phyloP scores from a whole-genome alignment of 1,140 invertebrate genomes.

The Heliconius himera region DNA sequence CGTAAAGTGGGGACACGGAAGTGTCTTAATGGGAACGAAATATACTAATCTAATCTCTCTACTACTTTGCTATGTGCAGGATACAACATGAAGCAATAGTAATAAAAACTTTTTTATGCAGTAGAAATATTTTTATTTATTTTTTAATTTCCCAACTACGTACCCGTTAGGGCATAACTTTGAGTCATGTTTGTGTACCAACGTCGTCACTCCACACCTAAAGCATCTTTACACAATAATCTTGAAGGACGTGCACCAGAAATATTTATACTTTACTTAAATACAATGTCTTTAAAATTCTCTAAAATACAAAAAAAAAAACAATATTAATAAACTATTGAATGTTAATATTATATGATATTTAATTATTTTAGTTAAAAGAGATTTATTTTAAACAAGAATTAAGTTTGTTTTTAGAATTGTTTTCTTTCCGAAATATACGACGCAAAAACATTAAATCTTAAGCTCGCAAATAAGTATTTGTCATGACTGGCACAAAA shows the following conservation, averaged over 20 bases:
- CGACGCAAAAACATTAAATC: not conserved
- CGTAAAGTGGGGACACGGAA: too few species aligned
- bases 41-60: too few species aligned
- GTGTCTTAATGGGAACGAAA: too few species aligned
- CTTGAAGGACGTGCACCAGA: constrained; percentile 20
- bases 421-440: not conserved
- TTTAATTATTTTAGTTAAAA: too few species aligned
- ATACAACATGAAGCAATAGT: too few species aligned
- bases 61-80: too few species aligned
- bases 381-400: too few species aligned
- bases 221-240: constrained; percentile 36
- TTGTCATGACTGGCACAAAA: constrained; percentile 19
- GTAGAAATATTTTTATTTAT: too few species aligned
- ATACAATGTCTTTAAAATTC: constrained; percentile 12
- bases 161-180: constrained; percentile 26
- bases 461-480: not conserved
- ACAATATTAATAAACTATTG: too few species aligned
- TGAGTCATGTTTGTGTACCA: constrained; percentile 35
- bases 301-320: too few species aligned
- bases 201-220: constrained; percentile 35
- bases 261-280: constrained; percentile 24
- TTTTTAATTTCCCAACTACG: not conserved
- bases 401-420: not conserved
- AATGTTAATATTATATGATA: too few species aligned
- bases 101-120: too few species aligned